Conservation (phyloP, 2,113 vertebrate genomes). For the Rhynchopsitta pachyrhyncha region DNA sequence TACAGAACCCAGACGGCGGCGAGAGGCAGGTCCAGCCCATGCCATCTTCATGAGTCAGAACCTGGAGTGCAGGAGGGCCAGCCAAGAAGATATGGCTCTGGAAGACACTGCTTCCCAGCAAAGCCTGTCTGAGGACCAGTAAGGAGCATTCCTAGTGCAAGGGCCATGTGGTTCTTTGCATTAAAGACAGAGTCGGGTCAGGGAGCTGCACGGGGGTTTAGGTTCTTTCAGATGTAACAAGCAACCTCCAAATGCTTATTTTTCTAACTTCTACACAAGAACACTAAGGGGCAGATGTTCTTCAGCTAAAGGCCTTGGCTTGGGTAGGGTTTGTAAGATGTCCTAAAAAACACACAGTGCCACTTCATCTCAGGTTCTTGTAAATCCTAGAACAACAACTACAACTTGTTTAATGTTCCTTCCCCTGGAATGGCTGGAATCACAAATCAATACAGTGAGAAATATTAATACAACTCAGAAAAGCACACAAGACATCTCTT, state of each 20-base stretch:
- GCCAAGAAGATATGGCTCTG: slow-evolving; percentile 70
- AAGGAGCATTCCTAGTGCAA: not conserved
- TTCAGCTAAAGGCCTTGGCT: slow-evolving; percentile 3
- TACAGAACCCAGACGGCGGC: not conserved
- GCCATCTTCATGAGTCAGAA: not conserved
- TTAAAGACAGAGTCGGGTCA: not conserved
- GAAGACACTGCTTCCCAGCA: slow-evolving; percentile 67
- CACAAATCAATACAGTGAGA: not conserved
- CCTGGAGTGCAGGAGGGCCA: slow-evolving; percentile 64
- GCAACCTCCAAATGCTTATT: slow-evolving; percentile 51
- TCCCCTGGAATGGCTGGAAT: not conserved
- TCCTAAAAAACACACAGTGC: slow-evolving; percentile 30
- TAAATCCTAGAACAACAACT: slow-evolving; percentile 10
- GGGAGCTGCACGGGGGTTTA: not conserved
- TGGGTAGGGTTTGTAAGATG: not conserved
- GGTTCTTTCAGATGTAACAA: slow-evolving; percentile 14
- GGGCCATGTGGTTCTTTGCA: not conserved
- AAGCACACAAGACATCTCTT: slow-evolving; percentile 67
- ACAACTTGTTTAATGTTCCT: not conserved
- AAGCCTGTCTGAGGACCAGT: slow-evolving; percentile 70
- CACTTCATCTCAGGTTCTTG: slow-evolving; percentile 66
- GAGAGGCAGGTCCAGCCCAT: not conserved
- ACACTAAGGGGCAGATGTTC: not conserved
- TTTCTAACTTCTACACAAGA: slow-evolving; percentile 46
- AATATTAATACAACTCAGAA: slow-evolving; percentile 41